phyloP scores from a whole-genome alignment of 2,113 vertebrate genomes.

The Cyprinodon variegatus region DNA sequence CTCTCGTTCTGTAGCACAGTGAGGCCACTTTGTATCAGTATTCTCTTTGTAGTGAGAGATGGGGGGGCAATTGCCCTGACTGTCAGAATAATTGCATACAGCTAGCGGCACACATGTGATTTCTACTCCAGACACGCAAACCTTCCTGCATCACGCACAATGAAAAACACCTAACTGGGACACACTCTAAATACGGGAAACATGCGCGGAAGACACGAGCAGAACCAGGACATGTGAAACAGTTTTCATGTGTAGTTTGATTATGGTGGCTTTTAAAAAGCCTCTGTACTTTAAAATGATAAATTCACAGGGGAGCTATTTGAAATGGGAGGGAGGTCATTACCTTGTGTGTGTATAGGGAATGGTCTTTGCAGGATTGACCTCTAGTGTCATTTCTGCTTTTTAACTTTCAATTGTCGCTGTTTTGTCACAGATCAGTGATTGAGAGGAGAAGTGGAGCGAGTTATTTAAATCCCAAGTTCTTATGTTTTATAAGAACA shows the following conservation, averaged over 20 bases:
- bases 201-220: constrained; percentile 27
- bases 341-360: background rate
- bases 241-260: constrained; percentile 26
- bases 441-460: background rate
- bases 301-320: constrained; percentile 47
- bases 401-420: background rate
- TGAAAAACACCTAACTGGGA: constrained; percentile 28
- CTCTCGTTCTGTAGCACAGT: constrained; percentile 46
- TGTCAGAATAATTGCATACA: constrained; percentile 66
- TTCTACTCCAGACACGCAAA: constrained; percentile 23
- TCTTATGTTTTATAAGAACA: background rate
- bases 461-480: background rate
- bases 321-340: no score
- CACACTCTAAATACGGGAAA: constrained; percentile 31
- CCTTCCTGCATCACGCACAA: constrained; percentile 28
- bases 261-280: constrained; percentile 49
- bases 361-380: background rate
- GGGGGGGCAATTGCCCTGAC: constrained; percentile 53
- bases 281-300: constrained; percentile 32
- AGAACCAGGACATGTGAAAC: constrained; percentile 53
- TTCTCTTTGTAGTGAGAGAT: constrained; percentile 62
- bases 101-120: constrained; percentile 33
- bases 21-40: constrained; percentile 72
- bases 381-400: background rate
- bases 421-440: background rate